phyloP scores from a whole-genome alignment of 2,797 vertebrate genomes.

The Furcifer pardalis region DNA sequence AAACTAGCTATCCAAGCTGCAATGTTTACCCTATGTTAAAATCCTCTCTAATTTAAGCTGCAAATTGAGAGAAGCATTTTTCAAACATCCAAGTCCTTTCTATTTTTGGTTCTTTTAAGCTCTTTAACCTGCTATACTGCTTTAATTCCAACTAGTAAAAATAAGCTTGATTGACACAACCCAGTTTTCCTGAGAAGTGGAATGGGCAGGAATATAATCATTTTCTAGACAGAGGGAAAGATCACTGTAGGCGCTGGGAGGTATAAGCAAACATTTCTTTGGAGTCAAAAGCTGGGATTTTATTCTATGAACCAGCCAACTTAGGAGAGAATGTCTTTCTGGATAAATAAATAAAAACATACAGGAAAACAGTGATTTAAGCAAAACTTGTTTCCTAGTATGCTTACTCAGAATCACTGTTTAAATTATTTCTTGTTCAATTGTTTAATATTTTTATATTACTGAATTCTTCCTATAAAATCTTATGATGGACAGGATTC shows the following conservation, averaged over 20 bases:
- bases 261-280: conserved; percentile 15
- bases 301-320: background rate
- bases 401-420: background rate
- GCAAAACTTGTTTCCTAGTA: background rate
- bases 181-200: conserved; percentile 55
- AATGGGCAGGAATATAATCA: conserved; percentile 9
- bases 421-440: too few species aligned
- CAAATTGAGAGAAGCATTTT: conserved; percentile 60
- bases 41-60: conserved; percentile 1
- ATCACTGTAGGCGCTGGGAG: conserved; percentile 12
- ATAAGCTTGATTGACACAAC: conserved; percentile 58
- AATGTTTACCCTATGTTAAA: conserved; percentile 37
- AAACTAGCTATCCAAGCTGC: background rate
- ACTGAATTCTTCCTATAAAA: too few species aligned
- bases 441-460: too few species aligned
- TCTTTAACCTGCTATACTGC: conserved; percentile 63
- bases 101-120: conserved; percentile 66
- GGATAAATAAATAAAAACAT: background rate
- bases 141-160: conserved; percentile 69
- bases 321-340: background rate
- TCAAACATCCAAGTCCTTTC: conserved; percentile 50
- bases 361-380: background rate
- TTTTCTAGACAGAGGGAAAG: conserved; percentile 11
- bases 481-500: too few species aligned
- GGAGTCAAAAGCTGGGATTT: conserved; percentile 6